Base-by-base conservation (phyloP, 2,888 invertebrate genomes). In the Parnassius glacialis region DNA sequence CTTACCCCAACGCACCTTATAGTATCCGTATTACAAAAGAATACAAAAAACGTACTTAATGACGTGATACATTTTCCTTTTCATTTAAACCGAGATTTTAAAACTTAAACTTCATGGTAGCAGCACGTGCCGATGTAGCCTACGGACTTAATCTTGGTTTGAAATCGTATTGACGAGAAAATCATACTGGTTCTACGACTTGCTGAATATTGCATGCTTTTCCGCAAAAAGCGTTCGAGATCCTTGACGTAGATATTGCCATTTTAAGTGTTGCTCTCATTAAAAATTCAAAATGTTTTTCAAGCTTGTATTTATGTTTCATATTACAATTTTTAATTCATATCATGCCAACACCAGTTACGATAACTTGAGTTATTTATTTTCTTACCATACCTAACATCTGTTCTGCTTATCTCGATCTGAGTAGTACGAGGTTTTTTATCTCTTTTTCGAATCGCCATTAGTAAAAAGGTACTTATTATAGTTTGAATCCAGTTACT, bases 81-180 rank as follows among this genome's bases (percentile, higher is more conserved):
- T 20, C 20, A 2, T 20, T 20, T 13, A 3, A 55, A 63, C 62
- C 61, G 63, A 53, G 54, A 58, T 64, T 65, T 34, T 47, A 61
- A 59, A 52, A 10, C 62, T 48, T 52, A 2, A 20, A 20, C 20
- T 64, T 60, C 59, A 61, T 67, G 61, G 62, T 56, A 65, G 64
- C 61, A 69, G 70, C 78, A 73, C 74, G 78, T 74, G 78, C 73
- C 74, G 66, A 68, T 78, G 72, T 65, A 59, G 72, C 75, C 69
- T 61, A 57, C 61, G 65, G 65, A 70, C 67, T 71, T 71, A 71
- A 76, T 75, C 73, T 72, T 65, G 34, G 25, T 64, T n/a, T 41
- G 54, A 59, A 70, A 71, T 74, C 72, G 60, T 67, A 70, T 70
- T 72, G 75, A 74, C 69, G 69, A 73, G 72, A 73, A 74, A 75